These are phyloP conservation scores for Drosophila asahinai DNA, from an alignment of 1,140 invertebrate species.

Conservation along the genomic window DNA sequence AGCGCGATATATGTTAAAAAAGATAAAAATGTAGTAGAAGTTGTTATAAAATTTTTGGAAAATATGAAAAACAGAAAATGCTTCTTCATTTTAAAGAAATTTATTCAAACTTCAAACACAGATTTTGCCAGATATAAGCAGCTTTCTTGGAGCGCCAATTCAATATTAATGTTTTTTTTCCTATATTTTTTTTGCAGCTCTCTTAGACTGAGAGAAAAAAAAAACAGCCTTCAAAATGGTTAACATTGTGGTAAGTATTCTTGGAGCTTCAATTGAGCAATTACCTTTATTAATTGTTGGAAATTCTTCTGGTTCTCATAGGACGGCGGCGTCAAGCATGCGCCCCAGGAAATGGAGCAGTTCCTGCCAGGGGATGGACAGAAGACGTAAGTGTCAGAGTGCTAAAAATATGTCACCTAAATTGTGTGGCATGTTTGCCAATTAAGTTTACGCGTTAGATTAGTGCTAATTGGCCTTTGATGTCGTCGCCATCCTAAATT, in stretches of 20 bases:
- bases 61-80: too few species aligned
- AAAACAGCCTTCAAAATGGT: constrained; percentile 70
- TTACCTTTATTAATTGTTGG: constrained; percentile 38
- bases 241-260: constrained; percentile 74
- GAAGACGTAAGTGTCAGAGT: constrained; percentile 67
- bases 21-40: not conserved
- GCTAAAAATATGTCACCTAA: constrained; percentile 49
- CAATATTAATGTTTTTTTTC: not conserved
- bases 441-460: constrained; percentile 61
- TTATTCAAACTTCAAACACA: too few species aligned
- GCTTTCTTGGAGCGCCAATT: not conserved
- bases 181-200: constrained; percentile 36
- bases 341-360: constrained; percentile 87
- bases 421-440: constrained; percentile 52
- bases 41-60: not conserved
- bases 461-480: constrained; percentile 60
- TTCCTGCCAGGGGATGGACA: constrained; percentile 87
- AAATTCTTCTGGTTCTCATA: constrained; percentile 31
- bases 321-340: constrained; percentile 75
- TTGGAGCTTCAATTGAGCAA: constrained; percentile 17
- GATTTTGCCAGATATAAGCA: too few species aligned
- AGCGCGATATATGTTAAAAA: not conserved
- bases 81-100: too few species aligned
- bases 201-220: constrained; percentile 36
- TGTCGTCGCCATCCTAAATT: constrained; percentile 46